These are phyloP conservation scores for Eupithecia abbreviata DNA, from an alignment of 2,888 invertebrate genomes.

Conservation along the genomic window DNA sequence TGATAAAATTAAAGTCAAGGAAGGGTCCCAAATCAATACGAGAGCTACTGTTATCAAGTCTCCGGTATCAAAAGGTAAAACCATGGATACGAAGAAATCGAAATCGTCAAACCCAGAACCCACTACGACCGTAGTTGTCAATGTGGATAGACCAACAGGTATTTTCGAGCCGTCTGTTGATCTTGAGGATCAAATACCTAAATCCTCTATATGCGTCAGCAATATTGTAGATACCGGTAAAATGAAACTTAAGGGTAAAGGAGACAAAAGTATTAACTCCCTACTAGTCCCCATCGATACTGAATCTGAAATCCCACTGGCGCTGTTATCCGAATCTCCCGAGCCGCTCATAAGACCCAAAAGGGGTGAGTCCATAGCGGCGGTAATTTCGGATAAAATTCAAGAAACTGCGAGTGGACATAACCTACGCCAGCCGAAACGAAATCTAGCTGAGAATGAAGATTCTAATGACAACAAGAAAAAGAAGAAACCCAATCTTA, in stretches of 20 bases:
- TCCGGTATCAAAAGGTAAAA: slow-evolving; percentile 80
- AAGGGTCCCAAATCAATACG: slow-evolving; percentile 71
- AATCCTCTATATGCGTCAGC: slow-evolving; percentile 80
- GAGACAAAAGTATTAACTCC: slow-evolving; percentile 57
- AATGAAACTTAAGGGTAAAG: slow-evolving; percentile 60
- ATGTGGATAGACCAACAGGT: slow-evolving; percentile 85
- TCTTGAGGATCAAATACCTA: slow-evolving; percentile 86
- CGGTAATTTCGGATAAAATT: slow-evolving; percentile 79
- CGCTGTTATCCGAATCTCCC: slow-evolving; percentile 72
- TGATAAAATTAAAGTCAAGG: slow-evolving; percentile 69
- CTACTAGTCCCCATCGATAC: slow-evolving; percentile 68
- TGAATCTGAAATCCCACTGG: slow-evolving; percentile 74
- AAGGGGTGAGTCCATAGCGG: slow-evolving; percentile 77
- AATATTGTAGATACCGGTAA: slow-evolving; percentile 71
- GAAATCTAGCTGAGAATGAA: slow-evolving; percentile 71
- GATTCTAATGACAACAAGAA: slow-evolving; percentile 74
- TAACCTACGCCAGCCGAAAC: slow-evolving; percentile 75
- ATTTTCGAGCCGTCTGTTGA: slow-evolving; percentile 88
- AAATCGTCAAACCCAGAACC: slow-evolving; percentile 58
- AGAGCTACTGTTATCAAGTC: slow-evolving; percentile 84
- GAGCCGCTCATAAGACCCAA: slow-evolving; percentile 73
- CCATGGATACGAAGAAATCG: slow-evolving; percentile 75
- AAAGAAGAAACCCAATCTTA: slow-evolving; percentile 72
- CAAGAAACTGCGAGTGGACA: slow-evolving; percentile 76
- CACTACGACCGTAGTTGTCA: slow-evolving; percentile 60